Evolutionary conservation across 1,140 invertebrate species (phyloP).

Genomic region (Zaprionus gabonicus): DNA sequence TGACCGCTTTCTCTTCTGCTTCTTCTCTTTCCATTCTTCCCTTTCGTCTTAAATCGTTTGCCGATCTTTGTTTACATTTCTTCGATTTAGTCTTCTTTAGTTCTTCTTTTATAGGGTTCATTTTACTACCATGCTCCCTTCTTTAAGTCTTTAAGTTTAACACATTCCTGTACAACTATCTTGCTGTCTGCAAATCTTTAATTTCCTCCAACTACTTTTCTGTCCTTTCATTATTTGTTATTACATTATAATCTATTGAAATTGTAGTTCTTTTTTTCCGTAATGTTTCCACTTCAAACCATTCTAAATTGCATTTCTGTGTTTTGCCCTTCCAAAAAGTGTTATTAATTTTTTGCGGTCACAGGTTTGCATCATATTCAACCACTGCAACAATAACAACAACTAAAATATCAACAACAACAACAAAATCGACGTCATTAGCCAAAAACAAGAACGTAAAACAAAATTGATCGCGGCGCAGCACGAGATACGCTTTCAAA

Average conservation of each 20-base stretch:
- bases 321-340: conserved; percentile 4
- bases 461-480: conserved; percentile 4
- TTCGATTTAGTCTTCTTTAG: neutral
- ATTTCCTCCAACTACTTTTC: no score
- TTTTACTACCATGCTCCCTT: neutral
- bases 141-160: neutral
- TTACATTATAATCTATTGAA: neutral
- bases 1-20: neutral
- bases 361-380: conserved; percentile 29
- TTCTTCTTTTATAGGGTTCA: neutral
- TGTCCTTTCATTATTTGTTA: neutral
- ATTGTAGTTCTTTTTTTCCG: neutral
- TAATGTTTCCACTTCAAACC: neutral
- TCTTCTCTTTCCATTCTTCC: neutral
- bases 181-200: no score
- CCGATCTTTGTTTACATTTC: neutral
- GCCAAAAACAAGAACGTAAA: conserved; percentile 19
- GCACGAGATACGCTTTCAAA: conserved; percentile 13
- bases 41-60: neutral
- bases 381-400: conserved; percentile 5
- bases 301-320: neutral
- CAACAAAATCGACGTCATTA: conserved; percentile 32
- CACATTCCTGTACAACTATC: no score
- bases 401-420: conserved; percentile 13
- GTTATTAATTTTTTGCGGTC: conserved; percentile 32